Percentiles rank a stretch among this genome's conserved stretches.
Evolutionary conservation across 2,888 invertebrate species (phyloP).

Genomic region (Axea sp.): DNA sequence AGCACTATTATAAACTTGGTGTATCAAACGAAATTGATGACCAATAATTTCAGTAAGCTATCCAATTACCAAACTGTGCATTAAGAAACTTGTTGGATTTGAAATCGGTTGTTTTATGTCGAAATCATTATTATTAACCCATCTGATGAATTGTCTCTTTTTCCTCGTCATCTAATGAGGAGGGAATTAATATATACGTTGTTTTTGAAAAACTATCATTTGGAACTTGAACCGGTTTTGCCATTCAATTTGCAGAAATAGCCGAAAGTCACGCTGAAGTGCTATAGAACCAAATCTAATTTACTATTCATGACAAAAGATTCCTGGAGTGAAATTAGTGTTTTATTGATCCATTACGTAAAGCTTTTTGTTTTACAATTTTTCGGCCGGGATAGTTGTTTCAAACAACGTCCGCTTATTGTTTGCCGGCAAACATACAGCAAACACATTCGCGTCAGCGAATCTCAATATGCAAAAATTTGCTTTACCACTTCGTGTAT

Average conservation of each 20-base stretch:
- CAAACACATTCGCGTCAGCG: no score
- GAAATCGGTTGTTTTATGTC: constrained; percentile 20
- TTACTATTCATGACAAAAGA: no score
- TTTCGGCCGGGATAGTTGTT: no score
- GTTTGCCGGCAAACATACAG: no score
- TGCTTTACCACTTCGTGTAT: constrained; percentile 18
- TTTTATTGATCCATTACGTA: no score
- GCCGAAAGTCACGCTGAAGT: constrained; percentile 14
- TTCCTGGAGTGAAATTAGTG: no score
- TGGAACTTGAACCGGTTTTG: constrained; percentile 5
- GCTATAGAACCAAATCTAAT: constrained; percentile 32
- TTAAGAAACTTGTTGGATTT: constrained; percentile 27
- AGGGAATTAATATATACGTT: constrained; percentile 18
- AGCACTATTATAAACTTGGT: constrained; percentile 36
- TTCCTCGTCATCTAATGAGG: no score
- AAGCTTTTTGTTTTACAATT: no score
- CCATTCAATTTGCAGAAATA: constrained; percentile 35
- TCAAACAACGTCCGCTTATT: no score
- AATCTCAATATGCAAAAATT: no score
- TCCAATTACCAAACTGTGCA: constrained; percentile 33
- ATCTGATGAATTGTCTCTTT: neutral
- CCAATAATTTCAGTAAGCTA: constrained; percentile 38
- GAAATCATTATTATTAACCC: constrained; percentile 16
- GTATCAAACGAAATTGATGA: constrained; percentile 44
- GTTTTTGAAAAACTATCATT: constrained; percentile 20